Conservation (phyloP, 2,113 vertebrate genomes). For the Semnornis frantzii region DNA sequence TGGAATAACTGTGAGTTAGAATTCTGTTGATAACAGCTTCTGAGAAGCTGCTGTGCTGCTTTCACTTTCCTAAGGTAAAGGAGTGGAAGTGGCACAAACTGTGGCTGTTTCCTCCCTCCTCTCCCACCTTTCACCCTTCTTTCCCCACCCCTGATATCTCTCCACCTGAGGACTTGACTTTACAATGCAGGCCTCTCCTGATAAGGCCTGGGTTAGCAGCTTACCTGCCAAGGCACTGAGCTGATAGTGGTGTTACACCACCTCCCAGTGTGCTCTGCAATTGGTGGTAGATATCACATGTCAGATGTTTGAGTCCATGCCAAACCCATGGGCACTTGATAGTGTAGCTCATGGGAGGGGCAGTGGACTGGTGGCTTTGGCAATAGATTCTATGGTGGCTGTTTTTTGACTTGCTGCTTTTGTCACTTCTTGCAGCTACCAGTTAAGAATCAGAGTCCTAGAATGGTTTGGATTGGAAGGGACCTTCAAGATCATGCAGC, state of each 20-base stretch:
- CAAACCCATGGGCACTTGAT: neutral
- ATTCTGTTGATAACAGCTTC: neutral
- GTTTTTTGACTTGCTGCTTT: neutral
- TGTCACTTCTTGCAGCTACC: neutral
- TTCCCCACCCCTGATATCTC: accelerated
- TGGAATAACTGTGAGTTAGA: neutral
- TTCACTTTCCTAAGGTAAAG: neutral
- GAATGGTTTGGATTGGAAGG: too few species aligned
- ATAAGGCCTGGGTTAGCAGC: neutral
- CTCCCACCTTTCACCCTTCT: neutral
- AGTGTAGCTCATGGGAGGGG: neutral
- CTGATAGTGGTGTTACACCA: neutral
- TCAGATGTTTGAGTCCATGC: accelerated
- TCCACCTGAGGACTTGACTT: neutral
- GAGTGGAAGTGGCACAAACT: neutral
- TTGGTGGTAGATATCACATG: neutral
- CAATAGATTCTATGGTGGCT: neutral
- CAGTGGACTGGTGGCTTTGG: neutral
- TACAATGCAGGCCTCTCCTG: neutral
- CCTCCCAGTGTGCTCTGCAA: neutral
- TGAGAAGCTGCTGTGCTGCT: neutral
- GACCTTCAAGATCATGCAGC: too few species aligned
- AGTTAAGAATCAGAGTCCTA: neutral
- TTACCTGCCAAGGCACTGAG: neutral
- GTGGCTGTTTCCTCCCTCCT: neutral